These are phyloP conservation scores for Saccopteryx bilineata DNA, from an alignment of 2,113 vertebrate genomes.

Conservation along the genomic window DNA sequence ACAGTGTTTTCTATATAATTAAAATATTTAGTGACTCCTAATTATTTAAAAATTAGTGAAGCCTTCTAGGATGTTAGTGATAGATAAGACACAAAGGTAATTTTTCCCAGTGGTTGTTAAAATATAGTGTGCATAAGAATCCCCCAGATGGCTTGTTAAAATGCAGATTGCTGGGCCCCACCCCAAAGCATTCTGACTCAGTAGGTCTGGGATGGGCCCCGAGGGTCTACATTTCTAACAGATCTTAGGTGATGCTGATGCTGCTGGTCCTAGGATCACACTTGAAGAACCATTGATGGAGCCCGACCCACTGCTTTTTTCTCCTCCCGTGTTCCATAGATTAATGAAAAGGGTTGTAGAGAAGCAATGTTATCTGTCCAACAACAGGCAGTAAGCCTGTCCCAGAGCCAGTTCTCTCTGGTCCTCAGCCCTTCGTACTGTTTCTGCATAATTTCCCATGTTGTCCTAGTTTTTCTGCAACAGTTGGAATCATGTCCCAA, in stretches of 20 bases:
- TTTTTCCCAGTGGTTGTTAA: not conserved
- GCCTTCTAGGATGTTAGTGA: not conserved
- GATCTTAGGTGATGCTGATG: not conserved
- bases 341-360: not conserved
- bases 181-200: not conserved
- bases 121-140: not conserved
- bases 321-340: not conserved
- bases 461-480: not conserved
- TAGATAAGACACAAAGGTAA: not conserved
- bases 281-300: not conserved
- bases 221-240: not conserved
- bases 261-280: not conserved
- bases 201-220: not conserved
- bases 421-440: not conserved
- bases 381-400: not conserved
- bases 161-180: not conserved
- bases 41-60: not conserved
- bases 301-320: not conserved
- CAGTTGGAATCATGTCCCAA: not conserved
- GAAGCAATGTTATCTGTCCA: not conserved
- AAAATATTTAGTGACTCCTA: not conserved
- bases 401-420: not conserved
- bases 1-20: not conserved
- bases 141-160: not conserved
- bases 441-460: not conserved